Percentiles rank a stretch among this genome's conserved stretches.
These are phyloP conservation scores for Cuculus canorus DNA, from an alignment of 2,797 vertebrate genomes.

Conservation along the genomic window DNA sequence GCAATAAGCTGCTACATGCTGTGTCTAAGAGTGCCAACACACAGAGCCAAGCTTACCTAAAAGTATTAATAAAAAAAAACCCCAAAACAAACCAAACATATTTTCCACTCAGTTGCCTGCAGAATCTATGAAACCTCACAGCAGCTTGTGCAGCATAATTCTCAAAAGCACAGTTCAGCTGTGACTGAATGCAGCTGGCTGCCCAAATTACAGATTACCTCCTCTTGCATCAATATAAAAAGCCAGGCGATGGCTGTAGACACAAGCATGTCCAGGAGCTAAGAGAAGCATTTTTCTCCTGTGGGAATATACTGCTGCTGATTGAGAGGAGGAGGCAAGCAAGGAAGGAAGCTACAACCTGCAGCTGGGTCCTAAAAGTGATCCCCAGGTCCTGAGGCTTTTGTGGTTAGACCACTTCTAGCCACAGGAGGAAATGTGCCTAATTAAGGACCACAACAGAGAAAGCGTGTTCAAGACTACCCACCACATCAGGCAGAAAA, in stretches of 20 bases:
- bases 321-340: not conserved
- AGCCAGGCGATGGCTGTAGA: not conserved
- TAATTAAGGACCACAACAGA: not conserved
- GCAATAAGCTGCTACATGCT: not conserved
- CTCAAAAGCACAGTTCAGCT: not conserved
- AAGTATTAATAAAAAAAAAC: not conserved
- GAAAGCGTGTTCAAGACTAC: not conserved
- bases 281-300: not conserved
- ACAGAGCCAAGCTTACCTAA: not conserved
- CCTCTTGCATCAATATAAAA: not conserved
- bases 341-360: not conserved
- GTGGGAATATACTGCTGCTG: not conserved
- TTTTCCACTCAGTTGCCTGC: not conserved
- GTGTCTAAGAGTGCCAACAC: not conserved
- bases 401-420: not conserved
- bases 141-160: not conserved
- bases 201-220: not conserved
- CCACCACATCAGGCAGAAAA: not conserved
- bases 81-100: accelerated
- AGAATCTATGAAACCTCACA: not conserved
- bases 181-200: not conserved
- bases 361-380: not conserved
- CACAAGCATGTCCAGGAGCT: not conserved
- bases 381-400: not conserved
- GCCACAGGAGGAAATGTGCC: not conserved